These are phyloP conservation scores for Zophobas atratus DNA, from an alignment of 1,140 invertebrate species.

Conservation along the genomic window DNA sequence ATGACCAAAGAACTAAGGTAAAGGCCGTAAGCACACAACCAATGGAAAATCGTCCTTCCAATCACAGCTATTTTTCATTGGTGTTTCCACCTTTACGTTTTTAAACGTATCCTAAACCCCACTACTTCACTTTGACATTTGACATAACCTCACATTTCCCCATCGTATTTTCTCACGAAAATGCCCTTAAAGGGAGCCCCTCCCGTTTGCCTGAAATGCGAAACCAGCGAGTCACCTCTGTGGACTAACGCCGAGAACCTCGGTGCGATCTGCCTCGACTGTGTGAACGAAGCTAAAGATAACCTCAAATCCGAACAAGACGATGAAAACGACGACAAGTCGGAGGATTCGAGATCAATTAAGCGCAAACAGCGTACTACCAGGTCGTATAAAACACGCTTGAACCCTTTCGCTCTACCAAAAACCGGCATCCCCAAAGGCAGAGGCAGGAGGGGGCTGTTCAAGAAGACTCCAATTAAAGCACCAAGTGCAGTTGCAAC, in stretches of 20 bases:
- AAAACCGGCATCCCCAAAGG: slow-evolving; percentile 75
- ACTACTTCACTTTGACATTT: background rate
- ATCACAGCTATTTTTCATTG: no score
- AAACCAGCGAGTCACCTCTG: slow-evolving; percentile 72
- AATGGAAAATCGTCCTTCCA: no score
- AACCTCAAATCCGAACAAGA: slow-evolving; percentile 58
- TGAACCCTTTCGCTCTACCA: slow-evolving; percentile 63
- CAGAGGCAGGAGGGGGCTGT: slow-evolving; percentile 83
- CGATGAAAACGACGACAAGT: slow-evolving; percentile 67
- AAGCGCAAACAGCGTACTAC: slow-evolving; percentile 73
- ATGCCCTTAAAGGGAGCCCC: slow-evolving; percentile 79
- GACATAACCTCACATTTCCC: slow-evolving; percentile 19
- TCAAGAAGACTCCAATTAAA: slow-evolving; percentile 87
- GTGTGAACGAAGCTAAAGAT: slow-evolving; percentile 70
- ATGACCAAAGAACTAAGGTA: no score
- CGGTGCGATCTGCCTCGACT: slow-evolving; percentile 76
- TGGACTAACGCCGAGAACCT: slow-evolving; percentile 76
- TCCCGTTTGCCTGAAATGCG: slow-evolving; percentile 76
- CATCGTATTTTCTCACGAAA: slow-evolving; percentile 27
- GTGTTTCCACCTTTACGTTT: no score
- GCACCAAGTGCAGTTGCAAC: slow-evolving; percentile 85
- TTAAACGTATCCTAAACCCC: background rate
- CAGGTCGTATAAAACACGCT: slow-evolving; percentile 72
- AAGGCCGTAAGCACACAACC: no score
- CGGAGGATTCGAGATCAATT: slow-evolving; percentile 62